Percentiles rank a stretch among this genome's conserved stretches.
Evolutionary conservation across 2,797 vertebrate species (phyloP).

Genomic region (Graptemys geographica): DNA sequence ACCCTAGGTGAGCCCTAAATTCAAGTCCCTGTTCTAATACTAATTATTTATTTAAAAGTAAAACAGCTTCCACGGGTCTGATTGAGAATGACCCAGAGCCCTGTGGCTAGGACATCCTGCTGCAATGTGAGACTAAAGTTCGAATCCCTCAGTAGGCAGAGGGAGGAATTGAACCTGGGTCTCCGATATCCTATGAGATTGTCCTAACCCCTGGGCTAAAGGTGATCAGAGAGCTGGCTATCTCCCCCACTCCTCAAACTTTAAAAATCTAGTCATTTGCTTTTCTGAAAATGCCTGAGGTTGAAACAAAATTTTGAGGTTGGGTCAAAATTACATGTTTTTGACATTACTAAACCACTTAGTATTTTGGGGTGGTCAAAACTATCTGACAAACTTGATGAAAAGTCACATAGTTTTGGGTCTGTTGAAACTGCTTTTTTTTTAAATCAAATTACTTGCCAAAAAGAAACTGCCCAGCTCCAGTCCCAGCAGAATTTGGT

Average conservation of each 20-base stretch:
- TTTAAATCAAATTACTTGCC: neutral
- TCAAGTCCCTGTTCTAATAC: neutral
- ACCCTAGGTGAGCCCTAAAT: neutral
- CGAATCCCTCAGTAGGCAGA: neutral
- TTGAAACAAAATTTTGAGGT: no score
- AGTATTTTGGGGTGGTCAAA: neutral
- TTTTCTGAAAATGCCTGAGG: neutral
- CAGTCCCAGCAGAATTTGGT: neutral
- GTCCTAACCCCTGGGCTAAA: neutral
- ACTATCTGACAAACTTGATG: neutral
- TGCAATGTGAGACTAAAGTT: neutral
- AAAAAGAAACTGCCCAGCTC: neutral
- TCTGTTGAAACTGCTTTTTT: neutral
- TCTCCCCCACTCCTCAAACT: neutral
- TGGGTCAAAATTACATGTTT: no score
- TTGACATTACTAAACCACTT: no score
- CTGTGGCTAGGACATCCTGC: neutral
- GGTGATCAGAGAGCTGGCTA: neutral
- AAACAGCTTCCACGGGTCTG: neutral
- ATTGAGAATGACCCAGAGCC: neutral
- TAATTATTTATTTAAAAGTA: neutral
- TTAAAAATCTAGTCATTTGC: neutral
- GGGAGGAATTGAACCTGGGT: neutral
- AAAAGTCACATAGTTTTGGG: neutral
- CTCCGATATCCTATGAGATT: neutral